Conservation (phyloP, 2,113 vertebrate species). For the Poecilia latipinna region DNA sequence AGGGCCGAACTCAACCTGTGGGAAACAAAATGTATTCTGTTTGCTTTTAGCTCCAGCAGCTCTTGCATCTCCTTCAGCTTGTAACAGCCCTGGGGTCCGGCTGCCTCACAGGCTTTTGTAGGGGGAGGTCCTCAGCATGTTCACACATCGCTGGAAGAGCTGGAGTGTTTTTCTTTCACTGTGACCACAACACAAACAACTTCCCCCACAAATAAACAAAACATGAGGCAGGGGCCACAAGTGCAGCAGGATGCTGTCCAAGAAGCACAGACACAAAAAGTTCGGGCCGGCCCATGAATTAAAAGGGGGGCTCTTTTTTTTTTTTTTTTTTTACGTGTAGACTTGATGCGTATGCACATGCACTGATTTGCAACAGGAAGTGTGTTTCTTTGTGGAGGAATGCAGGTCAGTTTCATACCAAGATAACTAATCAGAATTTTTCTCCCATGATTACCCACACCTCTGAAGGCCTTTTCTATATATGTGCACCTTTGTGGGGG, state of each 20-base stretch:
- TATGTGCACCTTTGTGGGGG: slow-evolving; percentile 58
- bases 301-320: slow-evolving; percentile 3
- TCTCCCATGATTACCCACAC: slow-evolving; percentile 35
- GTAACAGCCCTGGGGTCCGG: slow-evolving; percentile 35
- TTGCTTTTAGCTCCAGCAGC: background rate
- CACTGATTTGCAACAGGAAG: slow-evolving; percentile 21
- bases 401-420: slow-evolving; percentile 1
- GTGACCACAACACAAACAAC: slow-evolving; percentile 79
- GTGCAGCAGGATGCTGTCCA: slow-evolving; percentile 58
- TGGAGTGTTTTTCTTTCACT: slow-evolving; percentile 72
- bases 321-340: slow-evolving; percentile 1
- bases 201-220: slow-evolving; percentile 76
- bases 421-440: slow-evolving; percentile 18
- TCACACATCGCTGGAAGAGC: slow-evolving; percentile 67
- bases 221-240: slow-evolving; percentile 59
- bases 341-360: slow-evolving; percentile 11
- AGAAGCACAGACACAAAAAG: slow-evolving; percentile 34
- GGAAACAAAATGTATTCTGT: background rate
- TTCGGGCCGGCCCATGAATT: slow-evolving; percentile 16
- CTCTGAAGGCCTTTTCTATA: slow-evolving; percentile 25
- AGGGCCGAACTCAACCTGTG: slow-evolving; percentile 1
- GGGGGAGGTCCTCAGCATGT: slow-evolving; percentile 50
- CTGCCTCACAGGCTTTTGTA: slow-evolving; percentile 43
- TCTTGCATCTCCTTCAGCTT: slow-evolving; percentile 15
- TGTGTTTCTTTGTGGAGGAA: slow-evolving; percentile 19